Evolutionary conservation across 1,140 invertebrate genomes (phyloP), one percentile per base, ranked within the genome.

Genomic region (Macrobrachium nipponense): DNA sequence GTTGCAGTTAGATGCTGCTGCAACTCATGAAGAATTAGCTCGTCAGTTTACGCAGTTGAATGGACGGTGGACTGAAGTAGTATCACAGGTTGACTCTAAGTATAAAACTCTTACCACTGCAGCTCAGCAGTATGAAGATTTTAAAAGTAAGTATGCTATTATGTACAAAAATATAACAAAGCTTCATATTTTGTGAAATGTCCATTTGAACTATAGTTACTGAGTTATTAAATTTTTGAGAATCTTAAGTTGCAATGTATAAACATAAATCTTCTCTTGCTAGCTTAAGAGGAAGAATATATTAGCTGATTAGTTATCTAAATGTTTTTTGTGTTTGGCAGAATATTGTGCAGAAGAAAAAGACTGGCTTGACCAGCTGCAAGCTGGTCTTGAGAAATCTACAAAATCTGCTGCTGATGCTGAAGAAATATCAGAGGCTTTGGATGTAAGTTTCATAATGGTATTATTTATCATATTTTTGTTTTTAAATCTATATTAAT

Each of bases 401-500:
- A 93, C 94, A 0, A 94, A 94, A 87, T 92, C 92, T 90, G 95
- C 95, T 87, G 95, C 95, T n/a, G 97, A 98, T 92, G 96, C 96
- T n/a, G 97, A 98, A 92, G 97, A 98, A 91, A 95, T 97, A 86
- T 96, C 96, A 51, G 96, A 97, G 90, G 95, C 97, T 90, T 92
- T 98, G 62, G 96, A 97, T 92, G 96, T 97, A 91, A 94, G 94
- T 90, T 43, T 43, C 80, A 18, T 23, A 58, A 14, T 70, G 43
- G 8, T 43, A 61, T 62, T 20, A 36, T 36, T 36, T 36, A 4
- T 4, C 4, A 36, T 36, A 36, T 36, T 36, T 36, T n/a, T n/a
- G n/a, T n/a, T n/a, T 36, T 36, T 36, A 36, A 36, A 36, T 44
- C 0, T 23, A 44, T 76, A n/a, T 76, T 11, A n/a, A 17, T 18